These are phyloP conservation scores for Salarias fasciatus DNA, from an alignment of 2,797 vertebrate genomes.

Conservation along the genomic window DNA sequence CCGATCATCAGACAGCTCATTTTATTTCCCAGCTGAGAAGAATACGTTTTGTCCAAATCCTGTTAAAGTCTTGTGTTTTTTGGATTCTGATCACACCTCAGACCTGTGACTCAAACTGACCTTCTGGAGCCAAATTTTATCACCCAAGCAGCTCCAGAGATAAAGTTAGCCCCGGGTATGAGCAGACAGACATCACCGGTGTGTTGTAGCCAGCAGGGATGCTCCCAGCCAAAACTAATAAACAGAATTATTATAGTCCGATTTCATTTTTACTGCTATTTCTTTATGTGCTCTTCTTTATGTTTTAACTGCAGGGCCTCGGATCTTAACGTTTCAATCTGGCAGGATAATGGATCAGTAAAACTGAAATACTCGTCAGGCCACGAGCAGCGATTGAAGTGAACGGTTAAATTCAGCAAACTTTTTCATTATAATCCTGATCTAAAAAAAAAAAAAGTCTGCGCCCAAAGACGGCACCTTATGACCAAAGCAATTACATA, in stretches of 20 bases:
- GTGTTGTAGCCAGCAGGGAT: neutral
- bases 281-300: neutral
- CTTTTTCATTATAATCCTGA: constrained; percentile 13
- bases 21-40: no score
- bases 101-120: neutral
- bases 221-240: neutral
- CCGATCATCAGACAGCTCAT: no score
- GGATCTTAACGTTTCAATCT: neutral
- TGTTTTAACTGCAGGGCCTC: neutral
- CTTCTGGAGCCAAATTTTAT: neutral
- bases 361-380: neutral
- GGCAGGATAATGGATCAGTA: neutral
- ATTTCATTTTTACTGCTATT: neutral
- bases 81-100: neutral
- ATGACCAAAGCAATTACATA: constrained; percentile 7
- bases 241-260: neutral
- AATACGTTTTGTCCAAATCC: neutral
- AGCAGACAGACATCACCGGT: neutral
- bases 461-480: neutral
- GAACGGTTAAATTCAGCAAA: constrained; percentile 3
- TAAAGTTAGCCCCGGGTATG: neutral
- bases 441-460: no score
- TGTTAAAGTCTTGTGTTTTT: neutral
- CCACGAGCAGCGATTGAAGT: neutral
- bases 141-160: neutral